These are phyloP conservation scores for Pristionchus entomophagus DNA, from an alignment of 2,888 invertebrate genomes.

Conservation along the genomic window DNA sequence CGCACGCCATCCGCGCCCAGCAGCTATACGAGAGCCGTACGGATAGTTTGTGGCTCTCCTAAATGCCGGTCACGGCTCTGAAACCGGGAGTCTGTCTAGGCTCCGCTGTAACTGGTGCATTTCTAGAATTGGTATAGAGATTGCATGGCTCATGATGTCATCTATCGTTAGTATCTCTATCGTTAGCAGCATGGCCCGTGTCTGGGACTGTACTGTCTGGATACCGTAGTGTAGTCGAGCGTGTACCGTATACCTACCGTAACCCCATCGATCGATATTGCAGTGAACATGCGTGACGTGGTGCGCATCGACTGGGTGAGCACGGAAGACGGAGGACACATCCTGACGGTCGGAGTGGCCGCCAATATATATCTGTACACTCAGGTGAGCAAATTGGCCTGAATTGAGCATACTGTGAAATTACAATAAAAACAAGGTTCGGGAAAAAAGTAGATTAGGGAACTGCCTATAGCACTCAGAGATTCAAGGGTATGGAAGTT, in stretches of 20 bases:
- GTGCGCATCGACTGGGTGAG: constrained; percentile 91
- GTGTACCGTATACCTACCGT: not conserved
- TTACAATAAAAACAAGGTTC: no score
- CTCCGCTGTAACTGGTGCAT: no score
- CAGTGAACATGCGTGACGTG: constrained; percentile 69
- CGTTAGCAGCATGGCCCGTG: not conserved
- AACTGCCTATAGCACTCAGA: no score
- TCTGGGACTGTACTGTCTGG: not conserved
- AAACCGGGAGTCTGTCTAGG: no score
- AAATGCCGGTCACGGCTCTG: no score
- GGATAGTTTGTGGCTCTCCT: not conserved
- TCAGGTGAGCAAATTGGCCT: constrained; percentile 80
- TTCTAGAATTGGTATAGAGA: no score
- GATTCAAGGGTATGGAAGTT: no score
- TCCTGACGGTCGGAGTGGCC: constrained; percentile 86
- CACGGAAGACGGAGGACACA: constrained; percentile 98
- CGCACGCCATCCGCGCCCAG: constrained; percentile 45
- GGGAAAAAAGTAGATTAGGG: no score
- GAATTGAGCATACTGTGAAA: no score
- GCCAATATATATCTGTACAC: constrained; percentile 88
- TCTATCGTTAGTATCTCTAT: not conserved
- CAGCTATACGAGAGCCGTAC: constrained; percentile 49
- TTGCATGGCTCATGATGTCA: constrained; percentile 5
- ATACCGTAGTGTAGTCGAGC: no score
- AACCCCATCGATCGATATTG: constrained; percentile 43